phyloP scores from a whole-genome alignment of 2,113 vertebrate species.

The Verasper variegatus region DNA sequence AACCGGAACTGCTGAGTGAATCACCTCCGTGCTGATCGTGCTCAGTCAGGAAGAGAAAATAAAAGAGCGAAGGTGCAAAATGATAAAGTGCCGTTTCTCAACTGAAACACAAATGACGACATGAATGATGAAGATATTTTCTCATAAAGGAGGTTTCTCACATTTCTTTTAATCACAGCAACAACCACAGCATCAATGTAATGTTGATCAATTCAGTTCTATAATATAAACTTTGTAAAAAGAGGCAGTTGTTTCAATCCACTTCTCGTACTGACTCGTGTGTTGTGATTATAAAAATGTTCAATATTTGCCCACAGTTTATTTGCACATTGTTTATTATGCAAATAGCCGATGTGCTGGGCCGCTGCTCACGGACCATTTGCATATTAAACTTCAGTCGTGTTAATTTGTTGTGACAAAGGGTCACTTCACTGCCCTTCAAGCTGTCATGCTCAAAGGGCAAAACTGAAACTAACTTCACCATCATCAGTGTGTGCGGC shows the following conservation, averaged over 20 bases:
- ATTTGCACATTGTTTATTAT: slow-evolving; percentile 12
- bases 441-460: not conserved
- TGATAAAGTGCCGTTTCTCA: not conserved
- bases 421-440: not conserved
- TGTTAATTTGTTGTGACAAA: not conserved
- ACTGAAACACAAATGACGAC: no score
- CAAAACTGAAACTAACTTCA: not conserved
- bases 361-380: not conserved
- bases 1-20: not conserved
- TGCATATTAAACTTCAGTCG: slow-evolving; percentile 1
- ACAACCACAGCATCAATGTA: not conserved
- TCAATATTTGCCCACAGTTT: slow-evolving; percentile 4
- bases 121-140: not conserved
- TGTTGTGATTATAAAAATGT: not conserved
- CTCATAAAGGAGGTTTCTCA: not conserved
- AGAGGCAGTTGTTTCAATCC: not conserved
- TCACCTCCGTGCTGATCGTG: slow-evolving; percentile 7
- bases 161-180: not conserved
- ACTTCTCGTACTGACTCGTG: not conserved
- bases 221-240: not conserved
- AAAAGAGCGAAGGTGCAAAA: not conserved
- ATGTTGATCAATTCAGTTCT: not conserved
- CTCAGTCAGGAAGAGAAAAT: slow-evolving; percentile 14
- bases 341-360: not conserved
- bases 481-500: not conserved